Base-by-base conservation (phyloP, 2,797 vertebrate species). In the Rhabdomys pumilio region DNA sequence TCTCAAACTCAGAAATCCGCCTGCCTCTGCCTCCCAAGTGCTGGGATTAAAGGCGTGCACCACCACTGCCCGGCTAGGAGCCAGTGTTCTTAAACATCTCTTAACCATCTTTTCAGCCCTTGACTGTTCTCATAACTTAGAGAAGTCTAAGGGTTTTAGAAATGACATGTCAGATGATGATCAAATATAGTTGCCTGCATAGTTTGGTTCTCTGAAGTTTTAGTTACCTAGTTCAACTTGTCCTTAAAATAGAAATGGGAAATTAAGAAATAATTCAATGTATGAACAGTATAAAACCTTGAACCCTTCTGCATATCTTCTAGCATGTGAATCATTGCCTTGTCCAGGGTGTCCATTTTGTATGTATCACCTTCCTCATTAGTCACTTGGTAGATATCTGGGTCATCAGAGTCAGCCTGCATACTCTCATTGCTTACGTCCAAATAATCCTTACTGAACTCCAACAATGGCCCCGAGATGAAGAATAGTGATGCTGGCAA, bases 51-150 rank as follows among this genome's bases (percentile, higher is more conserved):
- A 44, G 44, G 44, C 44, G 44, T 44, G 44, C 0, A 3, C 44
- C 44, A 44, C 44, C 44, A 44, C 44, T 44, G 44, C 44, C 44
- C 6, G 44, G 44, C 44, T 38, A 77, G 29, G 29, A 50, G 47
- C 73, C 13, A 50, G 75, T 47, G 44, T 26, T 50, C 75, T 77
- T 50, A 50, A 77, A 50, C 50, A 50, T 50, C 75, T 77, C 10
- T 22, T 75, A 50, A 26, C n/a, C 26, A 8, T 53, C 22, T 22
- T 47, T 89, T 53, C 75, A 80, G n/a, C 1, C 26, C 26, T 44
- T 90, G 84, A 67, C 44, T 55, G 44, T 44, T 90, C 72, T 80
- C 84, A 24, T 53, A 44, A 91, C 19, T 86, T 31, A 86, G 73
- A 63, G 84, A 80, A 53, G 29, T 26, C 38, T 44, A 86, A 79